Evolutionary conservation across 2,888 invertebrate species (phyloP), one percentile per base, ranked within the genome.

Genomic region (Electrophaes corylata): DNA sequence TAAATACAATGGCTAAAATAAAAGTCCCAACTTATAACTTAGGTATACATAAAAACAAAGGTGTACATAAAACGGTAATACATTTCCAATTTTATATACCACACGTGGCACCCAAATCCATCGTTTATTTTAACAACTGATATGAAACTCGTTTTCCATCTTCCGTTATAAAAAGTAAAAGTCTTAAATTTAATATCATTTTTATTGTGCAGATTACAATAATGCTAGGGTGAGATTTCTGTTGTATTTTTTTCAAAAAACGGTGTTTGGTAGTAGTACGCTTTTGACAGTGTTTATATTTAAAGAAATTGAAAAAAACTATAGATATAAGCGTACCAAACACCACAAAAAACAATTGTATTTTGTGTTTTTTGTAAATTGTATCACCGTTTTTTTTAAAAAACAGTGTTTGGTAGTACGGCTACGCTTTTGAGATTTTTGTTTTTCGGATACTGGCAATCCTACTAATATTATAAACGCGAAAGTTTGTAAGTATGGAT

Each of bases 151-250:
- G 76, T 86, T 86, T 88, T 83, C 86, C 85, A 84, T 87, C 81
- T 81, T 74, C 76, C 71, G 88, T 81, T 88, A 76, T 88, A 88
- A 90, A 82, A 87, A 86, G 76, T 73, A 72, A 74, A 76, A 77
- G 82, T 81, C 80, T 82, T 86, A 83, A 86, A 84, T 84, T 89
- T 91, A 83, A 90, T 87, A 86, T 81, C 84, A 66, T 64, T 90
- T 91, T 91, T 91, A 91, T 87, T 87, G 78, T 77, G 48, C 61
- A 88, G 88, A 91, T 91, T 90, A 89, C 86, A 89, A 86, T 91
- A 88, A 88, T 80, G 76, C 73, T 69, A 66, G 79, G 76, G 81
- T 72, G 69, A 72, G 70, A 73, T 59, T 68, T 72, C 60, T 73
- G 55, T 73, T 71, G 62, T 68, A 63, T 69, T 69, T 67, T 67